Percentiles rank a stretch among this genome's conserved stretches.
Evolutionary conservation across 2,797 vertebrate species (phyloP).

Genomic region (Petrocephalus sullivani): DNA sequence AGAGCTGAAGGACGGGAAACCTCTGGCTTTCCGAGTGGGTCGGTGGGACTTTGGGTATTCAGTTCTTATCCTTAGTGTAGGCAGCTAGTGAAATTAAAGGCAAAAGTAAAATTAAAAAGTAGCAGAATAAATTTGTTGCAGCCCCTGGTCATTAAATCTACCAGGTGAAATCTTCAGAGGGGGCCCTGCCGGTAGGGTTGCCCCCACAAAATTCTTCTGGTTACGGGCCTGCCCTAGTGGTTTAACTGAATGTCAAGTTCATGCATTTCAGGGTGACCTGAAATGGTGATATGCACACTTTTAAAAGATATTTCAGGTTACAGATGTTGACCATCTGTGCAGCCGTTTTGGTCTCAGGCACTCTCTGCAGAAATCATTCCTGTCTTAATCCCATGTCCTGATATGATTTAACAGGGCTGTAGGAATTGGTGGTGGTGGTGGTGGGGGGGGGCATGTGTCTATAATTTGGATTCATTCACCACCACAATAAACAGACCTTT

Average conservation of each 20-base stretch:
- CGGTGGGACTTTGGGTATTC: constrained; percentile 52
- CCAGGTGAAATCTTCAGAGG: too few relatives aligned
- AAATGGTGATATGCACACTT: background rate
- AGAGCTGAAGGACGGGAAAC: constrained; percentile 69
- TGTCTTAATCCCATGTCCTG: background rate
- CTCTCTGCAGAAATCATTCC: background rate
- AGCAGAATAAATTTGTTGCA: background rate
- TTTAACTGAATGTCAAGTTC: too few relatives aligned
- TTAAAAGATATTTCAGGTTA: background rate
- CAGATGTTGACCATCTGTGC: background rate
- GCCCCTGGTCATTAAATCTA: background rate
- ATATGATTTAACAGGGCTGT: background rate
- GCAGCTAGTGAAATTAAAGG: background rate
- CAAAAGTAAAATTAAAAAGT: background rate
- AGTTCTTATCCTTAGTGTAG: background rate
- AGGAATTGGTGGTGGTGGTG: background rate
- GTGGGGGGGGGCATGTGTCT: background rate
- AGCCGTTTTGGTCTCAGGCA: background rate
- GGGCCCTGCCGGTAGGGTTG: too few relatives aligned
- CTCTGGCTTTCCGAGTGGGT: constrained; percentile 94
- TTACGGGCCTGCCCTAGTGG: too few relatives aligned
- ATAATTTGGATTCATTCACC: background rate
- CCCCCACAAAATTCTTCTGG: too few relatives aligned
- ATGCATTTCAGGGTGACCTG: background rate
- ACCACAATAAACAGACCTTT: background rate